Percentiles rank a stretch among this genome's conserved stretches.
Evolutionary conservation across 2,113 vertebrate genomes (phyloP).

Genomic region (Lutjanus erythropterus): DNA sequence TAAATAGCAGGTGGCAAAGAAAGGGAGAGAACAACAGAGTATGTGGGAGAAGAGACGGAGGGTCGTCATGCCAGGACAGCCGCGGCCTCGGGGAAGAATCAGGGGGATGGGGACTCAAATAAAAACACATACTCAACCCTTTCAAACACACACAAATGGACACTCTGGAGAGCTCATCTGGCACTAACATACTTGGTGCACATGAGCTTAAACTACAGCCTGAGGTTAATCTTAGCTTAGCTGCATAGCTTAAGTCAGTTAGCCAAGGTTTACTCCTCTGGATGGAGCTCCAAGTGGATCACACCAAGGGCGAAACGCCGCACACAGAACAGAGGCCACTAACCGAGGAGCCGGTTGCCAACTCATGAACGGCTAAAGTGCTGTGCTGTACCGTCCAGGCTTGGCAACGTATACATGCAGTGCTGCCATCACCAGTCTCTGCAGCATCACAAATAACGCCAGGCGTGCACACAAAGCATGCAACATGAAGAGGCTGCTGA

Average conservation of each 20-base stretch:
- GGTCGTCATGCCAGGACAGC: slow-evolving; percentile 44
- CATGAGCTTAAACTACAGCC: slow-evolving; percentile 35
- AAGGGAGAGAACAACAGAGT: slow-evolving; percentile 50
- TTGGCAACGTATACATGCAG: slow-evolving; percentile 22
- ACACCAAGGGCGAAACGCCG: slow-evolving; percentile 30
- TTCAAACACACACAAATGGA: slow-evolving; percentile 34
- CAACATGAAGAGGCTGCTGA: slow-evolving; percentile 49
- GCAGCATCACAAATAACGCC: slow-evolving; percentile 50
- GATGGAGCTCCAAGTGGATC: slow-evolving; percentile 39
- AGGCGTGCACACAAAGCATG: slow-evolving; percentile 50
- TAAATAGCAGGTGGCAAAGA: slow-evolving; percentile 72
- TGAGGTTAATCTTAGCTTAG: slow-evolving; percentile 44
- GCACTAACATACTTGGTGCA: slow-evolving; percentile 7
- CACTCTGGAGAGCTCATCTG: slow-evolving; percentile 26
- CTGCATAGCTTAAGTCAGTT: slow-evolving; percentile 36
- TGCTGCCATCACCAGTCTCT: slow-evolving; percentile 9
- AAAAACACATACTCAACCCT: slow-evolving; percentile 39
- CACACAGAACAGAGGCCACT: slow-evolving; percentile 18
- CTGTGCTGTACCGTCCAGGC: slow-evolving; percentile 37
- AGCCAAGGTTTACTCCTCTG: slow-evolving; percentile 35
- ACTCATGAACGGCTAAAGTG: slow-evolving; percentile 30
- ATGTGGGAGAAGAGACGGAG: slow-evolving; percentile 7
- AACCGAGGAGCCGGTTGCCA: slow-evolving; percentile 36
- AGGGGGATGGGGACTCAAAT: slow-evolving; percentile 34
- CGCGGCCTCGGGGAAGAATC: slow-evolving; percentile 5